Evolutionary conservation across 1,140 invertebrate species (phyloP).

Genomic region (Drosophila sp.): DNA sequence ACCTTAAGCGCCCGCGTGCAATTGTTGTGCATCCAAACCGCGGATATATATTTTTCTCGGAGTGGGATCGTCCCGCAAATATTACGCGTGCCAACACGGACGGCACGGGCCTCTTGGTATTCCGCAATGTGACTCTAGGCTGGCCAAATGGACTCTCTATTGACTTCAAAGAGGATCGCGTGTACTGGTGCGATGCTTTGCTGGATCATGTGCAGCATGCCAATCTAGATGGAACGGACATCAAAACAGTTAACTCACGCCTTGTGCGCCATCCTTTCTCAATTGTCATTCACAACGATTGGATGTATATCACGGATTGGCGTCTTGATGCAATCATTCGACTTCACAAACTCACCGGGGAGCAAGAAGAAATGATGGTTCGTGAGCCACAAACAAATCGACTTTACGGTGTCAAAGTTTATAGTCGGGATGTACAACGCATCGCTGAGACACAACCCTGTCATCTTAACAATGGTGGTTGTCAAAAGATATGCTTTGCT

Average conservation of each 20-base stretch:
- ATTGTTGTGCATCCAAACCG: conserved; percentile 98
- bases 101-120: conserved; percentile 93
- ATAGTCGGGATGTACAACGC: conserved; percentile 91
- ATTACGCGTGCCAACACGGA: conserved; percentile 96
- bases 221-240: conserved; percentile 96
- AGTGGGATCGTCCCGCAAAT: conserved; percentile 98
- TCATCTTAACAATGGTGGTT: conserved; percentile 92
- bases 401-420: conserved; percentile 96
- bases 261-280: conserved; percentile 98
- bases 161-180: conserved; percentile 93
- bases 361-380: conserved; percentile 93
- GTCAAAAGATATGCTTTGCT: conserved; percentile 97
- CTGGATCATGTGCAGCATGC: conserved; percentile 98
- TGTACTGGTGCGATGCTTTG: conserved; percentile 98
- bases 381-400: conserved; percentile 95
- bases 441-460: conserved; percentile 93
- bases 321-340: conserved; percentile 96
- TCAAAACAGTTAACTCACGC: conserved; percentile 94
- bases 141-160: conserved; percentile 98
- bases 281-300: conserved; percentile 96
- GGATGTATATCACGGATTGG: conserved; percentile 99
- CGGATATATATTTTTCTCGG: conserved; percentile 97
- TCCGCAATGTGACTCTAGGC: conserved; percentile 96
- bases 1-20: conserved; percentile 95
- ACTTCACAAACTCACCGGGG: conserved; percentile 94